Conservation (phyloP, 2,113 vertebrate genomes). For the Trachemys scripta region DNA sequence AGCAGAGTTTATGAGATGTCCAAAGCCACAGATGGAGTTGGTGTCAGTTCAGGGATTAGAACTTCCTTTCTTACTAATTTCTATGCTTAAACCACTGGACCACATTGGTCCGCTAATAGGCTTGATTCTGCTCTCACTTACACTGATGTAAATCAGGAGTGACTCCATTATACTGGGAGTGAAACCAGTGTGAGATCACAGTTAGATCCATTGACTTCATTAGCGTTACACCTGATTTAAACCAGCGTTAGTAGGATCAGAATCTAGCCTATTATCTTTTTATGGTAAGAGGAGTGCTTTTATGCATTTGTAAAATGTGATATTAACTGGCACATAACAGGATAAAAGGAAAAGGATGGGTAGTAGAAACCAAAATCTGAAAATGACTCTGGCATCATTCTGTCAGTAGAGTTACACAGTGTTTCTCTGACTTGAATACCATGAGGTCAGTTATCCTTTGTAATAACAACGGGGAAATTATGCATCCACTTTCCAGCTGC, state of each 20-base stretch:
- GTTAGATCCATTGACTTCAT: not conserved
- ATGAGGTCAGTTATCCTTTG: constrained; percentile 38
- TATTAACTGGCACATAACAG: not conserved
- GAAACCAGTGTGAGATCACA: not conserved
- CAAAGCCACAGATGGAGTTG: not conserved
- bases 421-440: constrained; percentile 65
- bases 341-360: not conserved
- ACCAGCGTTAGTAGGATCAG: not conserved
- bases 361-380: not conserved
- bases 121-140: not conserved
- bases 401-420: constrained; percentile 44
- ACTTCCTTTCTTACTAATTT: not conserved
- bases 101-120: not conserved
- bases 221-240: not conserved
- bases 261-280: not conserved
- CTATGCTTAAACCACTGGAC: not conserved
- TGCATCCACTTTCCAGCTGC: constrained; percentile 27
- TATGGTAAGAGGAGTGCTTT: not conserved
- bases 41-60: not conserved
- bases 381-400: constrained; percentile 23
- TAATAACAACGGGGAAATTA: constrained; percentile 32
- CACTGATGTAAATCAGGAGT: not conserved
- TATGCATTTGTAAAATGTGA: constrained; percentile 8
- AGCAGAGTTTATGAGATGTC: not conserved
- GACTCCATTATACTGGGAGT: not conserved